A percentile compares a stretch with the other conserved stretches of the same genome.
phyloP scores from a whole-genome alignment of 2,888 invertebrate species.

The Chloromyia formosa region DNA sequence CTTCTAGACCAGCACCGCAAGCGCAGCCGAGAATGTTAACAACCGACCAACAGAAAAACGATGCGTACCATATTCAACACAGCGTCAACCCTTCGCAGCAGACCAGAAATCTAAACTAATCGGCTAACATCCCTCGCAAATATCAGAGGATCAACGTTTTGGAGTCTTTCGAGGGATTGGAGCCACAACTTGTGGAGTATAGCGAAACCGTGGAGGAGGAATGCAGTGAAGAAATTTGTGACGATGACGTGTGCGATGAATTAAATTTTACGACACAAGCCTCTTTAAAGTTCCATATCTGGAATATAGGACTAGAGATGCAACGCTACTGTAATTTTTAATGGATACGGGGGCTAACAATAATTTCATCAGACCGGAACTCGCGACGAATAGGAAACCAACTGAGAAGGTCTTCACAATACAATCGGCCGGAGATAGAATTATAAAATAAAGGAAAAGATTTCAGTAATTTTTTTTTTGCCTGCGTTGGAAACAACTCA shows the following conservation, averaged over 20 bases:
- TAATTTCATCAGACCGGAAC: slow-evolving; percentile 42
- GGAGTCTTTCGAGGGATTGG: not conserved
- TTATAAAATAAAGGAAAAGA: slow-evolving; percentile 37
- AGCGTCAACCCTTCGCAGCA: not conserved
- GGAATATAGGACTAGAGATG: slow-evolving; percentile 42
- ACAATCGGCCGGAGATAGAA: slow-evolving; percentile 44
- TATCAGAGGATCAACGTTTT: not conserved
- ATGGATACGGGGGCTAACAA: slow-evolving; percentile 43
- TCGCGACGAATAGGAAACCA: slow-evolving; percentile 18
- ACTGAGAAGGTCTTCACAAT: slow-evolving; percentile 38
- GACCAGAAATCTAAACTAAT: not conserved
- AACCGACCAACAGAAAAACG: not conserved
- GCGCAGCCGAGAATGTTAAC: not conserved
- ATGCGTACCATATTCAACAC: slow-evolving; percentile 37
- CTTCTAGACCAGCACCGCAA: not conserved
- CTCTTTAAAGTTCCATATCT: slow-evolving; percentile 48
- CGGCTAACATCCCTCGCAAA: not conserved
- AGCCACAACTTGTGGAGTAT: not conserved
- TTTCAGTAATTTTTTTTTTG: slow-evolving; percentile 45
- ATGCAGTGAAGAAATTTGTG: not conserved
- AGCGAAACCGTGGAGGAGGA: not conserved
- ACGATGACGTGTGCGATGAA: slow-evolving; percentile 18
- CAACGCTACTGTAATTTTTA: slow-evolving; percentile 34
- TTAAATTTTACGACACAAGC: slow-evolving; percentile 49
- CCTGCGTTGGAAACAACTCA: slow-evolving; percentile 38